phyloP scores from a whole-genome alignment of 2,113 vertebrate genomes.

The Psilopsiagon aurifrons region DNA sequence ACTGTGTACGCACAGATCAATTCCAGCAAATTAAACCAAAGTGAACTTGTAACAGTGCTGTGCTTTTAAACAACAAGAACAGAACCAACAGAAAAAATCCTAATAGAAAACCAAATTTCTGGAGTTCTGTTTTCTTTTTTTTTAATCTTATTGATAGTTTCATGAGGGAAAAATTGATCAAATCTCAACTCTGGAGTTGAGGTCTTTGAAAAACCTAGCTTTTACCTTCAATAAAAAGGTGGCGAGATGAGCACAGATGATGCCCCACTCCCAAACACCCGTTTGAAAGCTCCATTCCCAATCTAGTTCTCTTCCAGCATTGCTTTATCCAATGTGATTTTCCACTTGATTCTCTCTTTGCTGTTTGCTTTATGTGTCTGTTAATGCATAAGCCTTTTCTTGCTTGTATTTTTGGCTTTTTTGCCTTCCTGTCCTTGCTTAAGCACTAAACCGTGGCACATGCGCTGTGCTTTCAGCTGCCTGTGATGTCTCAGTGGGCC shows the following conservation, averaged over 20 bases:
- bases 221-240: background rate
- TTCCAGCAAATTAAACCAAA: background rate
- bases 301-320: background rate
- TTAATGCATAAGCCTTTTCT: constrained; percentile 38
- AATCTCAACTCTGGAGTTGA: background rate
- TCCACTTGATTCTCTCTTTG: background rate
- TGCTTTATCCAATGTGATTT: background rate
- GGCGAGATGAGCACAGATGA: background rate
- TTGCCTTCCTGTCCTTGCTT: background rate
- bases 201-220: background rate
- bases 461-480: background rate
- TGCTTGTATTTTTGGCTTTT: background rate
- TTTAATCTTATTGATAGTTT: background rate
- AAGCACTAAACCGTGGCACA: constrained; percentile 30
- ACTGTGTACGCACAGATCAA: background rate
- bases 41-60: background rate
- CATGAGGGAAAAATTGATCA: background rate
- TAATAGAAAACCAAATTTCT: background rate
- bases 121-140: too few species aligned
- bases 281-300: background rate
- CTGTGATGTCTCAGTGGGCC: constrained; percentile 37
- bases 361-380: constrained; percentile 13
- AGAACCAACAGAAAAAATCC: background rate
- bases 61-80: background rate
- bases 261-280: background rate